A percentile compares a stretch with the other conserved stretches of the same genome.
Evolutionary conservation across 2,113 vertebrate species (phyloP).

Genomic region (Lophura nycthemera): DNA sequence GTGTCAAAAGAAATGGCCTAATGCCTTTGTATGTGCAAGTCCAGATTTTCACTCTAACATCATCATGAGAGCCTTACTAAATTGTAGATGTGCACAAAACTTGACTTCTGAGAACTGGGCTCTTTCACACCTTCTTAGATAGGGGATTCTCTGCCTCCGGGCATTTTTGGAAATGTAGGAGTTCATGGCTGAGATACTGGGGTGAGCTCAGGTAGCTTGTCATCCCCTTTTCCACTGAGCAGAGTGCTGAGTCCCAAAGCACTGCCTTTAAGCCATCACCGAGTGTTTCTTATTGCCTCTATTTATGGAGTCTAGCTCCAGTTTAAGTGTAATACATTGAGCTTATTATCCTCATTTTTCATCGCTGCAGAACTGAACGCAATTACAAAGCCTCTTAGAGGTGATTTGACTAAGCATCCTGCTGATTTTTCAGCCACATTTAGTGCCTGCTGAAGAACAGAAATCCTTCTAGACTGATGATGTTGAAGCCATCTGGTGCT

Average conservation of each 20-base stretch:
- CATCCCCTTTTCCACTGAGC: background rate
- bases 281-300: background rate
- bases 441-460: slow-evolving; percentile 24
- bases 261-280: background rate
- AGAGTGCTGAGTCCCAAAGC: background rate
- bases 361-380: slow-evolving; percentile 12
- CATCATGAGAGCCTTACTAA: background rate
- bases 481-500: slow-evolving; percentile 62
- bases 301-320: background rate
- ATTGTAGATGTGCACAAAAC: background rate
- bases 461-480: slow-evolving; percentile 54
- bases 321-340: slow-evolving; percentile 9
- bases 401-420: slow-evolving; percentile 49
- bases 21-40: background rate
- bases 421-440: slow-evolving; percentile 60
- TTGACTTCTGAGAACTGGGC: background rate
- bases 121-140: background rate
- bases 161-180: background rate
- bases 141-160: background rate
- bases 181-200: background rate
- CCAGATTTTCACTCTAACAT: background rate
- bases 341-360: slow-evolving; percentile 47
- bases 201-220: background rate
- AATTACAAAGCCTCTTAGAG: slow-evolving; percentile 57
- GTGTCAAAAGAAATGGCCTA: background rate